Evolutionary conservation across 2,113 vertebrate genomes (phyloP).

Genomic region (Pelvicachromis taeniatus): DNA sequence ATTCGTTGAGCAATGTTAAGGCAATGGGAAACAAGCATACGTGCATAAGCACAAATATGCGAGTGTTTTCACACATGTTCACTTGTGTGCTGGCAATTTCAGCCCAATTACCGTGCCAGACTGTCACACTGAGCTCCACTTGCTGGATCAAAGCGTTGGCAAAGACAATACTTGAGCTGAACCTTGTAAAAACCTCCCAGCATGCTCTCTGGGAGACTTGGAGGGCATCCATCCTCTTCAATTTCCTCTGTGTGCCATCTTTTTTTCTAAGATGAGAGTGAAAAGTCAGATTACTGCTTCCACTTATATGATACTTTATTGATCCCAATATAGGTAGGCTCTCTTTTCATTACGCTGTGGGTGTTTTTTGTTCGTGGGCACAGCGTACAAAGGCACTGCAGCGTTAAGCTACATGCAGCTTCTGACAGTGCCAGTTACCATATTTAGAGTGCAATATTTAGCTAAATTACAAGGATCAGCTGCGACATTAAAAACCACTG

Average conservation of each 20-base stretch:
- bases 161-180: constrained; percentile 26
- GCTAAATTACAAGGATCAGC: background rate
- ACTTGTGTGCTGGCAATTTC: constrained; percentile 9
- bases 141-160: constrained; percentile 42
- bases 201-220: constrained; percentile 34
- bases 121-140: constrained; percentile 47
- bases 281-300: constrained; percentile 8
- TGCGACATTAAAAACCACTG: background rate
- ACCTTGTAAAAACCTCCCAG: constrained; percentile 53
- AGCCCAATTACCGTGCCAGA: constrained; percentile 46
- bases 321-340: background rate
- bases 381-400: background rate
- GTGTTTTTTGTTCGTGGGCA: background rate
- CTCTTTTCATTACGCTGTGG: background rate
- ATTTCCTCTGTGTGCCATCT: constrained; percentile 12
- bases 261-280: background rate
- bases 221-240: constrained; percentile 40
- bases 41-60: background rate
- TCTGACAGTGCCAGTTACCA: background rate
- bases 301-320: constrained; percentile 2
- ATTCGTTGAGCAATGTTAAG: background rate
- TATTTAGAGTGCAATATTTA: background rate
- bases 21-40: background rate
- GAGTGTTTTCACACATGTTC: constrained; percentile 5
- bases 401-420: background rate